These are phyloP conservation scores for Drosophila pseudoananassae DNA, from an alignment of 1,140 invertebrate species.

Conservation along the genomic window DNA sequence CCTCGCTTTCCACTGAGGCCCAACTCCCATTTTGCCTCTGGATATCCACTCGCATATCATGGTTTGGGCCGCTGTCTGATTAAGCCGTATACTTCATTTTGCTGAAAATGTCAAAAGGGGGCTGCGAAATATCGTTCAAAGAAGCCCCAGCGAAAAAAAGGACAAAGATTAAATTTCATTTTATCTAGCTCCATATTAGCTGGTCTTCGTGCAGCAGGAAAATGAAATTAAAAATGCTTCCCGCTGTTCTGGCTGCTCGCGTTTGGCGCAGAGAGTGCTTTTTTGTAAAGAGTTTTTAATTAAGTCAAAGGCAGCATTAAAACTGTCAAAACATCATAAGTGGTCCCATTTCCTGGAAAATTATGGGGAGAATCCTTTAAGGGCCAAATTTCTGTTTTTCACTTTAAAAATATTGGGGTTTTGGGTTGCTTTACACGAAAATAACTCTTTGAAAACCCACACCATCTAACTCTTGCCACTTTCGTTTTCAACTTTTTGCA, in stretches of 20 bases:
- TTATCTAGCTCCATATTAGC: slow-evolving; percentile 46
- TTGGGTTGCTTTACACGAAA: not conserved
- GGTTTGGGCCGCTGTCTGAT: slow-evolving; percentile 41
- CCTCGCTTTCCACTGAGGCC: not conserved
- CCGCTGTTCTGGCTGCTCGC: slow-evolving; percentile 29
- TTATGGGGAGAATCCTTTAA: not conserved
- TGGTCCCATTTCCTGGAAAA: not conserved
- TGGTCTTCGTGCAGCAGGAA: slow-evolving; percentile 36
- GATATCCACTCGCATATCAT: slow-evolving; percentile 8
- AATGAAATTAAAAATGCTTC: slow-evolving; percentile 66
- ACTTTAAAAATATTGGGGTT: not conserved
- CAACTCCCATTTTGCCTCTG: too few species aligned
- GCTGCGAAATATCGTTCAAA: slow-evolving; percentile 7
- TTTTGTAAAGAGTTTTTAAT: slow-evolving; percentile 58
- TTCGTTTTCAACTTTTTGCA: slow-evolving; percentile 25
- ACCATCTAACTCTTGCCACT: not conserved
- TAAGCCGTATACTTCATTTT: slow-evolving; percentile 48
- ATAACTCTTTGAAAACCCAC: not conserved
- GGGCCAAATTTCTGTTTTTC: not conserved
- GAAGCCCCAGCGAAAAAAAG: slow-evolving; percentile 10
- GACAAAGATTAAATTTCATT: slow-evolving; percentile 50
- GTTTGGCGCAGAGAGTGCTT: slow-evolving; percentile 30
- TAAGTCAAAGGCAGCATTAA: slow-evolving; percentile 58
- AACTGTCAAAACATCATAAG: slow-evolving; percentile 32
- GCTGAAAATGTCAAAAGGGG: slow-evolving; percentile 40